Evolutionary conservation across 2,797 vertebrate genomes (phyloP).

Genomic region (Centropyge bicolor): DNA sequence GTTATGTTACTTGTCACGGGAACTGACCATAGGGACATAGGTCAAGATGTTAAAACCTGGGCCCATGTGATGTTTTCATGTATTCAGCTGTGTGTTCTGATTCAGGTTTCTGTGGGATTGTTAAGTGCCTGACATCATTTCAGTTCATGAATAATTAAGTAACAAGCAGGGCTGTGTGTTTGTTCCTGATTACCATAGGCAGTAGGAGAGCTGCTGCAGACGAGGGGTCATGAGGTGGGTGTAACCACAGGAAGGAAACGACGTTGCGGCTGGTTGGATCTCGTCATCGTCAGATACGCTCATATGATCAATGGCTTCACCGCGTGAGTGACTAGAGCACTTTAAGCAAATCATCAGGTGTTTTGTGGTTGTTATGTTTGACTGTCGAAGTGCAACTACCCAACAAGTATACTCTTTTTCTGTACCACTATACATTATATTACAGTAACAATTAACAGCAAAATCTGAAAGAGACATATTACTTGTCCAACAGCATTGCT

Average conservation of each 20-base stretch:
- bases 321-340: slow-evolving; percentile 89
- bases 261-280: slow-evolving; percentile 98
- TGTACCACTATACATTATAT: neutral
- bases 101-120: neutral
- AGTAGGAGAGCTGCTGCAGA: slow-evolving; percentile 94
- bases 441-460: neutral
- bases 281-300: slow-evolving; percentile 95
- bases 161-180: slow-evolving; percentile 10
- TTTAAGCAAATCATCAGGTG: slow-evolving; percentile 19
- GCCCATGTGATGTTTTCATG: slow-evolving; percentile 44
- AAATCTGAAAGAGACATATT: neutral
- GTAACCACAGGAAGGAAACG: slow-evolving; percentile 98
- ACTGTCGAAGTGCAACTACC: neutral
- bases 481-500: slow-evolving; percentile 88
- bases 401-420: neutral
- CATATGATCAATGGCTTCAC: slow-evolving; percentile 99
- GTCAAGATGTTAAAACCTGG: slow-evolving; percentile 56
- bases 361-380: slow-evolving; percentile 13
- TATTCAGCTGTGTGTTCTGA: slow-evolving; percentile 17
- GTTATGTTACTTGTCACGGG: slow-evolving; percentile 75
- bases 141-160: slow-evolving; percentile 8
- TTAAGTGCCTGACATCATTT: neutral
- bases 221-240: slow-evolving; percentile 95
- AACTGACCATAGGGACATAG: slow-evolving; percentile 51
- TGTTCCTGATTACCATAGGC: slow-evolving; percentile 80